Conservation (phyloP, 2,888 invertebrate species). For the Drosophila falleni region DNA sequence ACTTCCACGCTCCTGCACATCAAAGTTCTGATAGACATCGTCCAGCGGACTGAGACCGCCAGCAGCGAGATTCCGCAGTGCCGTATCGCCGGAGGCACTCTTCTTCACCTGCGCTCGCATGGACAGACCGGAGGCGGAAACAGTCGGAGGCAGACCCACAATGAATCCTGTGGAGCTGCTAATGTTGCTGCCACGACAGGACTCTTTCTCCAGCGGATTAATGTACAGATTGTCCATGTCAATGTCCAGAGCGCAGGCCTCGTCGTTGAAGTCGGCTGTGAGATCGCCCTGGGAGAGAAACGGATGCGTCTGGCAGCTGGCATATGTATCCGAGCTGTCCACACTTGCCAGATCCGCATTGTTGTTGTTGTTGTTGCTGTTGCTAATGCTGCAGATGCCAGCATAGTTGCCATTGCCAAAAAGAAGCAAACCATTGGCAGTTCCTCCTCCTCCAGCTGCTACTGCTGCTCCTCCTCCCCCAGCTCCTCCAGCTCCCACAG, state of each 20-base stretch:
- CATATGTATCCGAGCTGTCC: slow-evolving; percentile 96
- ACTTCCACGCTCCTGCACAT: slow-evolving; percentile 86
- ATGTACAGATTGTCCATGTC: slow-evolving; percentile 95
- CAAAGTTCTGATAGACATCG: slow-evolving; percentile 87
- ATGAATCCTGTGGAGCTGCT: slow-evolving; percentile 79
- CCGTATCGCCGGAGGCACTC: slow-evolving; percentile 92
- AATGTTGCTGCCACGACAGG: slow-evolving; percentile 47
- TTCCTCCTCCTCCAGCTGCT: slow-evolving; percentile 48
- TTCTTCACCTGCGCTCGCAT: slow-evolving; percentile 89
- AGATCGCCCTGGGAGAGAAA: slow-evolving; percentile 94
- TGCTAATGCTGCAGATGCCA: slow-evolving; percentile 64
- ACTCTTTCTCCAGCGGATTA: slow-evolving; percentile 91
- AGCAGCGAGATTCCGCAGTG: slow-evolving; percentile 87
- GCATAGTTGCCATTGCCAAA: slow-evolving; percentile 70
- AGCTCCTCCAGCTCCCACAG: slow-evolving; percentile 60
- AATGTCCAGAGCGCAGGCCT: slow-evolving; percentile 84
- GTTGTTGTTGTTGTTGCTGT: slow-evolving; percentile 84
- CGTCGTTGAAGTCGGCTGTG: slow-evolving; percentile 86
- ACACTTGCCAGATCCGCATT: slow-evolving; percentile 87
- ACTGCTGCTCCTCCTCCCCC: slow-evolving; percentile 25
- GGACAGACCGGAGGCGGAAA: slow-evolving; percentile 68
- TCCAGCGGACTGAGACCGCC: slow-evolving; percentile 87
- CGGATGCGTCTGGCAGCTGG: slow-evolving; percentile 98
- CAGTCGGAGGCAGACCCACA: slow-evolving; percentile 75
- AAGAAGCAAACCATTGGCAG: slow-evolving; percentile 58